These are phyloP conservation scores for Epinotia ramella DNA, from an alignment of 2,888 invertebrate genomes.

Conservation along the genomic window DNA sequence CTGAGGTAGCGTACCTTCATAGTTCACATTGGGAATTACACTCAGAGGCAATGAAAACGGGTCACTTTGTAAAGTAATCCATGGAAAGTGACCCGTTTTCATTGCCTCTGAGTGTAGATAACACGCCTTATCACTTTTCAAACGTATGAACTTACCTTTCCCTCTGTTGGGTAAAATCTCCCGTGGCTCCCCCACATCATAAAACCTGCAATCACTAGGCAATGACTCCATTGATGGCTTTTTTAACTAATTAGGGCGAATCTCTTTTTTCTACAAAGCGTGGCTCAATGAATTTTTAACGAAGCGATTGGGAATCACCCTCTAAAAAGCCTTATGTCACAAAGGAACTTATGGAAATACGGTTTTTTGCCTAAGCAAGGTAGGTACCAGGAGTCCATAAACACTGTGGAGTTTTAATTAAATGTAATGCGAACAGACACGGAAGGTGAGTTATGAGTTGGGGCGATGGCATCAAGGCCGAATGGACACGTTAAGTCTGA, in stretches of 20 bases:
- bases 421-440: conserved; percentile 71
- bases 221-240: conserved; percentile 13
- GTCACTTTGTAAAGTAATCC: too few species aligned
- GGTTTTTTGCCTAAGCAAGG: background rate
- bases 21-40: too few species aligned
- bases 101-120: too few species aligned
- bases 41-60: too few species aligned
- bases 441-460: conserved; percentile 63
- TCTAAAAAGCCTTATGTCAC: background rate
- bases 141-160: background rate
- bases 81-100: too few species aligned
- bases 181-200: conserved; percentile 5
- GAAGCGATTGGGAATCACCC: conserved; percentile 49
- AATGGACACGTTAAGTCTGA: conserved; percentile 51
- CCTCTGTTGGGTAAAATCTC: background rate
- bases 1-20: too few species aligned
- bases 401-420: conserved; percentile 70
- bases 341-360: background rate
- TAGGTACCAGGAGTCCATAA: conserved; percentile 53
- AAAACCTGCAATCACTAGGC: conserved; percentile 15
- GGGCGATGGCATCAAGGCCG: conserved; percentile 53
- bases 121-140: too few species aligned
- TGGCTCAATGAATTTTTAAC: conserved; percentile 36
- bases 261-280: conserved; percentile 10
- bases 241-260: conserved; percentile 12